Evolutionary conservation across 2,113 vertebrate genomes (phyloP).

Genomic region (Python bivittatus): DNA sequence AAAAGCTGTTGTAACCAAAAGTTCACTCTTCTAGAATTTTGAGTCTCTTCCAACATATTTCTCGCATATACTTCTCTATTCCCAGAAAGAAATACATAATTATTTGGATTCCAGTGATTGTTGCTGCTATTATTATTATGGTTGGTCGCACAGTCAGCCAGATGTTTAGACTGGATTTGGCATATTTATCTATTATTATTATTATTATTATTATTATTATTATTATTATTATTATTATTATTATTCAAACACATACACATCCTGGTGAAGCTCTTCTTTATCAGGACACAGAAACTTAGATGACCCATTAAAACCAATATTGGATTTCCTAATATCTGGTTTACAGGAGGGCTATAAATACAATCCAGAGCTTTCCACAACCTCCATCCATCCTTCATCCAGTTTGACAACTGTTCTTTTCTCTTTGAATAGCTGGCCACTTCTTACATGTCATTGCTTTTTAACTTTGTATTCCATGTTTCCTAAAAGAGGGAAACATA

Average conservation of each 20-base stretch:
- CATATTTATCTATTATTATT: too few relatives aligned
- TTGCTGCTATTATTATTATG: neutral
- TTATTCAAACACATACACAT: slow-evolving; percentile 1
- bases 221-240: neutral
- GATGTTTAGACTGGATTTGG: too few relatives aligned
- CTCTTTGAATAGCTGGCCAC: neutral
- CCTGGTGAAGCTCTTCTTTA: neutral
- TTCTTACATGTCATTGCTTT: neutral
- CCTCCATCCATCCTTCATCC: too few relatives aligned
- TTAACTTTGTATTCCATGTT: neutral
- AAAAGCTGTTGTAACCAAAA: neutral
- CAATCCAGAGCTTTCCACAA: neutral
- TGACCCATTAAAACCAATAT: neutral
- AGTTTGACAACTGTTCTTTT: neutral
- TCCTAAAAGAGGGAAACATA: neutral
- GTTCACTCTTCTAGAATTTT: neutral
- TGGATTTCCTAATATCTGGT: neutral
- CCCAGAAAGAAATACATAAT: neutral
- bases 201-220: too few relatives aligned
- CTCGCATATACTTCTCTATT: neutral
- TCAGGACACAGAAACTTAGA: neutral
- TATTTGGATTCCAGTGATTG: neutral
- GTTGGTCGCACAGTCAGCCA: too few relatives aligned
- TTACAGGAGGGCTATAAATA: neutral
- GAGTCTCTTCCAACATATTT: neutral